Evolutionary conservation across 1,140 invertebrate species (phyloP), one percentile per base, ranked within the genome.

Genomic region (Lasaia peninsularis): DNA sequence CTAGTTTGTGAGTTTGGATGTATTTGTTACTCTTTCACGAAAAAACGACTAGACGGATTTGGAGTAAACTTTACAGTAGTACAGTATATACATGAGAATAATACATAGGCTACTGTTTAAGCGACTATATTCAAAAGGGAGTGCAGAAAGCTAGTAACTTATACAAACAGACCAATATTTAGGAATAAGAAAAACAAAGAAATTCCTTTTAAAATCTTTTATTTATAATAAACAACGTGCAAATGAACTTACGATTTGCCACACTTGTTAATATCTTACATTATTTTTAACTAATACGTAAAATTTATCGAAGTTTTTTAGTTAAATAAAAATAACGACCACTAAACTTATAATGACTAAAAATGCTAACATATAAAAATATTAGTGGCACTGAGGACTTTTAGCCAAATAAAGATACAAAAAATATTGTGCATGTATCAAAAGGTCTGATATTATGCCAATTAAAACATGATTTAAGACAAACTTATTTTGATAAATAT

Each of bases 171-270:
- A 6, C 7, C 0, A 6, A 6, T 24, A 24, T 24, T 28, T 28
- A 28, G 24, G 24, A 28, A 7, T 28, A 28, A 4, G 35, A 55
- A 52, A 56, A n/a, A 54, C 50, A 28, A 37, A 35, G 28, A 54
- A 52, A 53, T 16, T 67, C 60, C 71, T 78, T 78, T 75, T 71
- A 78, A 82, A 79, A 65, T 71, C 80, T 69, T 84, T 85, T 82
- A 83, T 82, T 85, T 73, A 71, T 76, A 80, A 83, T 85, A 85
- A 87, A 86, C 82, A 80, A 82, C 84, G 82, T 78, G 84, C 81
- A 87, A 86, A 87, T 83, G 78, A 78, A 77, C 62, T 58, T 65
- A 75, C 67, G 72, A 82, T 83, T 84, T 84, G 81, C 78, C 24
- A 44, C 53, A 55, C 18, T 14, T 35, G 35, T 35, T 34, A 37